Evolutionary conservation across 1,140 invertebrate species (phyloP), one percentile per base, ranked within the genome.

Genomic region (Pseudobourletiella spinata): DNA sequence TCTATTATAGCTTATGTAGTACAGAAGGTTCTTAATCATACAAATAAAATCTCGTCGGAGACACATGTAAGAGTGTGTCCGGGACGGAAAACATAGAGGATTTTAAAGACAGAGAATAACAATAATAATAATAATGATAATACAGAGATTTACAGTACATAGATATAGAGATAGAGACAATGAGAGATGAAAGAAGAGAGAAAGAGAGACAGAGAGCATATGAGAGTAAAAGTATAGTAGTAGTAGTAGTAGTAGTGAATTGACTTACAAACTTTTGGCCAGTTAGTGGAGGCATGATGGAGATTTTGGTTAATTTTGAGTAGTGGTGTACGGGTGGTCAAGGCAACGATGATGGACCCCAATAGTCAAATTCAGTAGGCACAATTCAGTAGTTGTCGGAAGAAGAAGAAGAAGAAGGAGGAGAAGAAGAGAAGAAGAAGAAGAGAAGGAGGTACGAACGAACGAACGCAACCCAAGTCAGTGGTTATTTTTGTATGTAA

Each of bases 341-440:
- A 28, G 52, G 29, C 52, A 55, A 55, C 52, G 52, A 55, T 55
- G 52, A 55, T 55, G 52, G 52, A 55, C 52, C 52, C 52, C 52
- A 39, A 55, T 35, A 55, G 52, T 55, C 52, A 55, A 55, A 55
- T 28, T 55, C 26, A 55, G 52, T 55, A 55, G 52, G n/a, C 3
- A n/a, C 6, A 48, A 22, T 48, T n/a, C n/a, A n/a, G n/a, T n/a
- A n/a, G n/a, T n/a, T n/a, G n/a, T n/a, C n/a, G n/a, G 26, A 8
- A 48, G 46, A 8, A 22, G 46, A 11, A 22, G 46, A n/a, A 48
- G 46, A n/a, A 52, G 52, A 35, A 35, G 29, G 24, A 32, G 52
- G 18, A 3, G 25, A 14, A 3, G 39, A 32, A 22, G 28, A 35
- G 52, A 39, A 4, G 8, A 8, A 26, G 20, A 11, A 26, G 4